A percentile compares a stretch with the other conserved stretches of the same genome.
phyloP scores from a whole-genome alignment of 2,888 invertebrate genomes.

The Clusia tigrina region DNA sequence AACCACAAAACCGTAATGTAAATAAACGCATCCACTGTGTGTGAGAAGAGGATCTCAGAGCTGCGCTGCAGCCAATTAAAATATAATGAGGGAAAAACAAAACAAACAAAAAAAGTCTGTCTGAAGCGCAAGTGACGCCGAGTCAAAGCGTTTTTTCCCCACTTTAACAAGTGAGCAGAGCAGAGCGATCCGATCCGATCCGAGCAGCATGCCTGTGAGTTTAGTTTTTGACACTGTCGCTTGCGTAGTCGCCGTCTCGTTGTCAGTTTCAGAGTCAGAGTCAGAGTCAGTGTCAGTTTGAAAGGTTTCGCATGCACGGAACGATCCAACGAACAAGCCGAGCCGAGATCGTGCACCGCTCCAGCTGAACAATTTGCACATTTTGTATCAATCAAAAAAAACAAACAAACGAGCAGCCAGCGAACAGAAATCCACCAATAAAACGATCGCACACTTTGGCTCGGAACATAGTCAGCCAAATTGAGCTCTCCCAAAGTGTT shows the following conservation, averaged over 20 bases:
- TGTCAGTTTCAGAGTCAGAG: not conserved
- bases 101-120: too few relatives aligned
- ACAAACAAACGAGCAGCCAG: not conserved
- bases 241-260: too few relatives aligned
- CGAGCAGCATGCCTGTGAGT: not conserved
- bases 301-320: not conserved
- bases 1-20: not conserved
- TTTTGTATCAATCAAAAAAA: not conserved
- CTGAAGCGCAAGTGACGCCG: not conserved
- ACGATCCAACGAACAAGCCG: not conserved
- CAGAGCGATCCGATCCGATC: not conserved
- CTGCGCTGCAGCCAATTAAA: too few relatives aligned
- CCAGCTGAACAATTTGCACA: conserved; percentile 1
- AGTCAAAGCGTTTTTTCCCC: too few relatives aligned
- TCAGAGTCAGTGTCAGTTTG: conserved; percentile 7
- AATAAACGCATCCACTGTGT: not conserved
- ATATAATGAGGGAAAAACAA: too few relatives aligned
- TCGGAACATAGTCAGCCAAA: too few relatives aligned
- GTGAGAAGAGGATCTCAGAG: not conserved
- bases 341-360: not conserved
- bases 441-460: not conserved
- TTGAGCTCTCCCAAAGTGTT: too few relatives aligned
- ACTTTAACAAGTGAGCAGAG: not conserved
- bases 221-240: not conserved
- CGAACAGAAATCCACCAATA: not conserved